Evolutionary conservation across 2,113 vertebrate species (phyloP).

Genomic region (Uria lomvia): DNA sequence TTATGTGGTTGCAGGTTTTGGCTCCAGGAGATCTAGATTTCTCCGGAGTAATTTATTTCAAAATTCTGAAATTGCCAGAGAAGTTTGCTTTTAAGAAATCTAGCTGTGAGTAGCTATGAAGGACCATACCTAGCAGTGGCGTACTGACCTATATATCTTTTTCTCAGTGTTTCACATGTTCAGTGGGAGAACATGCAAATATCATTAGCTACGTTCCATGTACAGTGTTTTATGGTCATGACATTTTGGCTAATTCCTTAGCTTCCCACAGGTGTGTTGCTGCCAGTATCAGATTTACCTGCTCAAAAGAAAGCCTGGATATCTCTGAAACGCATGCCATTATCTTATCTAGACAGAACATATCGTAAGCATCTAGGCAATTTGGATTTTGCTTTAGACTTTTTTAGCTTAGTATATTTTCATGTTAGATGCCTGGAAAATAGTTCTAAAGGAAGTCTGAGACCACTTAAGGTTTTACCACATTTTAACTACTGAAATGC

Average conservation of each 20-base stretch:
- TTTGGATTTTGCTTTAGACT: background rate
- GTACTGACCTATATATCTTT: background rate
- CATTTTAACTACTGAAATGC: background rate
- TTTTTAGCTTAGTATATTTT: background rate
- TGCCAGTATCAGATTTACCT: background rate
- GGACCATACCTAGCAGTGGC: background rate
- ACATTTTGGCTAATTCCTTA: background rate
- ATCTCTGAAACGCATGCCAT: background rate
- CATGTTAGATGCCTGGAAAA: background rate
- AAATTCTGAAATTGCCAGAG: background rate
- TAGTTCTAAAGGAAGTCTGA: background rate
- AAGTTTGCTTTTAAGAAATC: background rate
- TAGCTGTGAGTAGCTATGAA: background rate
- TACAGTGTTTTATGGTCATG: background rate
- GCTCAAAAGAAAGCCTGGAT: background rate
- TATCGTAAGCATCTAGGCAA: background rate
- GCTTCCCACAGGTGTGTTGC: background rate
- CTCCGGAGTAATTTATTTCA: background rate
- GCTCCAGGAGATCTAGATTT: background rate
- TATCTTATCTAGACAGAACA: background rate
- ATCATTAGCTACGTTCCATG: background rate
- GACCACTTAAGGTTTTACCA: background rate
- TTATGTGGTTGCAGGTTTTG: background rate
- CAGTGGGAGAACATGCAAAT: background rate
- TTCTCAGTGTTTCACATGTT: background rate